These are phyloP conservation scores for Oryzias curvinotus DNA, from an alignment of 2,113 vertebrate genomes.

Conservation along the genomic window DNA sequence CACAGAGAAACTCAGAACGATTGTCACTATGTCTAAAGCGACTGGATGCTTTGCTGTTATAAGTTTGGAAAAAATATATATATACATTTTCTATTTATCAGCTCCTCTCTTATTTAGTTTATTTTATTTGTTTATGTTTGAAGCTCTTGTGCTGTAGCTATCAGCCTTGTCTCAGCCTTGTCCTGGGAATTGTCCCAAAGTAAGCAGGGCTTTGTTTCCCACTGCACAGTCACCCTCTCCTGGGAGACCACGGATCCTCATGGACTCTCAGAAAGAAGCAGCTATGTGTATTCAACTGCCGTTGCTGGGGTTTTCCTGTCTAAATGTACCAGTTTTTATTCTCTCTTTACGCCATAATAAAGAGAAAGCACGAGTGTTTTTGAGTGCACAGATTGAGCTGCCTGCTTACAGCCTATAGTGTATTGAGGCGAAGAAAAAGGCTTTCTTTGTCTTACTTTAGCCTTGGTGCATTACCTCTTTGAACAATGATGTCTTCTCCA, in stretches of 20 bases:
- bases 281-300: background rate
- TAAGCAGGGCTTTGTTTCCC: slow-evolving; percentile 69
- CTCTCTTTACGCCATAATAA: too few species aligned
- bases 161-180: slow-evolving; percentile 60
- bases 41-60: too few species aligned
- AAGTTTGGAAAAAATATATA: too few species aligned
- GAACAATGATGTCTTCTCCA: slow-evolving; percentile 39
- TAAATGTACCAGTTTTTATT: too few species aligned
- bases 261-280: slow-evolving; percentile 38
- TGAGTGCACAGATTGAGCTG: slow-evolving; percentile 11
- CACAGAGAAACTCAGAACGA: slow-evolving; percentile 24
- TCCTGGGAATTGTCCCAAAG: slow-evolving; percentile 75
- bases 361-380: too few species aligned
- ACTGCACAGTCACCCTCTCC: slow-evolving; percentile 43
- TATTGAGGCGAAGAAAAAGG: slow-evolving; percentile 41
- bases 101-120: too few species aligned
- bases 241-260: slow-evolving; percentile 56
- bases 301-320: background rate
- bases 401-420: slow-evolving; percentile 38
- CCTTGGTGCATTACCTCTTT: slow-evolving; percentile 23
- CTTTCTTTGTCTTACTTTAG: slow-evolving; percentile 36
- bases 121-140: too few species aligned
- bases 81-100: too few species aligned
- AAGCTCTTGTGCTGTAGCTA: slow-evolving; percentile 32
- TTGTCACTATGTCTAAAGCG: background rate